Base-by-base conservation (phyloP, 2,888 invertebrate species). In the Willowsia nigromaculata region DNA sequence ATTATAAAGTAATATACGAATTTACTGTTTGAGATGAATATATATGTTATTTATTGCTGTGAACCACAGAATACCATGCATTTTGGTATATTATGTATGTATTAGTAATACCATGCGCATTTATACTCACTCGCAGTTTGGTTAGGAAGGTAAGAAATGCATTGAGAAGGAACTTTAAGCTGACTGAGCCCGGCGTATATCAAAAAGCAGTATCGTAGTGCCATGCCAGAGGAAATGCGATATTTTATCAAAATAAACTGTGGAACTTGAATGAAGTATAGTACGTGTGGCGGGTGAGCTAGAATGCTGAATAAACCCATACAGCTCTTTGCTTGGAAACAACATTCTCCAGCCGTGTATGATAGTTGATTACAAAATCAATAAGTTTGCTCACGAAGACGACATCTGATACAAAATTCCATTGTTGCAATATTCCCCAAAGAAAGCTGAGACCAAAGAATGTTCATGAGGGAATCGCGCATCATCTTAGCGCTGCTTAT, bases 361-460 rank as follows among this genome's bases (percentile, higher is more conserved):
- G 85, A 78, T 71, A 91, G 85, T 91, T 92, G 92, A 92, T 92
- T 92, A 92, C 92, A 92, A 92, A 92, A 92, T 92, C 92, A 87
- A 92, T 92, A 91, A 59, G 85, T 78, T 85, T 47, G 37, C 50
- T 80, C 65, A n/a, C 53, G 59, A 62, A n/a, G 22, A 85, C 85
- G 85, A 85, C 85, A 85, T 85, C 85, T 85, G 85, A 85, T 85
- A 85, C 85, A 80, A 85, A 85, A 78, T 71, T 50, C 76, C 59
- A 74, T 68, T 68, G 76, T 76, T 76, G 50, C 27, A 68, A 68
- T 37, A 40, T 68, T 68, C 71, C 25, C 47, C 25, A 18, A 22
- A 27, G 11, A 71, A 71, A 71, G 1, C 0, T 43, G 65, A 37
- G 40, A 33, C 18, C 40, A n/a, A 65, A 33, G 33, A 33, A 33